Evolutionary conservation across 2,888 invertebrate genomes (phyloP).

Genomic region (Odontocerum albicorne): DNA sequence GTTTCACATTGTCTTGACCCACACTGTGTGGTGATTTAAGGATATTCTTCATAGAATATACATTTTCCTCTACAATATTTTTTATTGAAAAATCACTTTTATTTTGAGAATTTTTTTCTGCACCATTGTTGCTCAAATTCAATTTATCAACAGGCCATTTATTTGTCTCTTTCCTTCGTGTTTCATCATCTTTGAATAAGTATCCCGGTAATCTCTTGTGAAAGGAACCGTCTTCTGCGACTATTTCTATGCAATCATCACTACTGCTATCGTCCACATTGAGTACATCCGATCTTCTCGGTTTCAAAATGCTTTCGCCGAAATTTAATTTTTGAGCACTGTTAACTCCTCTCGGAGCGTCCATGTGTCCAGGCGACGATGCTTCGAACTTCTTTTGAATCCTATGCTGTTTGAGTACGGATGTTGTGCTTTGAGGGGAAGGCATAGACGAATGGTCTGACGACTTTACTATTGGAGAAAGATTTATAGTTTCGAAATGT

Average conservation of each 20-base stretch:
- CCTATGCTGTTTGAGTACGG: constrained; percentile 23
- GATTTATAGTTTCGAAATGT: not conserved
- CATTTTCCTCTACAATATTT: constrained; percentile 22
- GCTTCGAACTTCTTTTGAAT: constrained; percentile 21
- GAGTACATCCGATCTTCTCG: constrained; percentile 37
- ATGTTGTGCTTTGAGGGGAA: constrained; percentile 1
- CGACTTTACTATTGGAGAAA: constrained; percentile 6
- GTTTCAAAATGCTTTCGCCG: not conserved
- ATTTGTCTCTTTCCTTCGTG: constrained; percentile 14
- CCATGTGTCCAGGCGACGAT: not conserved
- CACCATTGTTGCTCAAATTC: not conserved
- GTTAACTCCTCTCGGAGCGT: not conserved
- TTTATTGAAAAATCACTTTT: constrained; percentile 23
- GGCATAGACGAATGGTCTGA: constrained; percentile 6
- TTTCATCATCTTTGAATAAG: constrained; percentile 8
- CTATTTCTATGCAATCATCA: constrained; percentile 49
- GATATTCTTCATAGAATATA: constrained; percentile 21
- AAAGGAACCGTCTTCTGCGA: constrained; percentile 37
- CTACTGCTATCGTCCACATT: constrained; percentile 55
- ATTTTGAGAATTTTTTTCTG: constrained; percentile 4
- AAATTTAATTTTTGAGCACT: constrained; percentile 13
- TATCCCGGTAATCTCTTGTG: constrained; percentile 24
- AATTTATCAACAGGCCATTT: constrained; percentile 22
- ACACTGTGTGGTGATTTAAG: constrained; percentile 18
- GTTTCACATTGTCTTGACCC: constrained; percentile 1